Evolutionary conservation across 1,140 invertebrate species (phyloP), one percentile per base, ranked within the genome.

Genomic region (Ganaspis sp.): DNA sequence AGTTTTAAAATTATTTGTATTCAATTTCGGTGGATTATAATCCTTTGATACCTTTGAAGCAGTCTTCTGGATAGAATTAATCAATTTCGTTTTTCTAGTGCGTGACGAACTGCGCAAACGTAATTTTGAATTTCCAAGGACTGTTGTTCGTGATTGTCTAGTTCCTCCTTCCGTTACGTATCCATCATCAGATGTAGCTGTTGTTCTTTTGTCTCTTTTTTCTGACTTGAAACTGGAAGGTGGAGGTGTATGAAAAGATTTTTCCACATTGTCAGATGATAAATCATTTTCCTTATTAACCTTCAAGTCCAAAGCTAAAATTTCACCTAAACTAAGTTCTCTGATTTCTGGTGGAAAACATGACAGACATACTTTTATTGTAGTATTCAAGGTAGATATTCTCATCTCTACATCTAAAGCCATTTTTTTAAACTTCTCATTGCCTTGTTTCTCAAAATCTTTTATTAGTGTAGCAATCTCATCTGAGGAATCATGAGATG

Each of bases 361-460:
- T 1, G 72, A 74, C 21, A 86, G 6, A 15, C 73, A 79, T 5
- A 87, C 5, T 15, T 87, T 77, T 3, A 87, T 15, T 1, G 72
- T 74, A 3, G 76, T 82, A 1, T 82, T 69, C 3, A 85, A 73
- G 17, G 78, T 80, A 15, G 81, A 80, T 5, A 86, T 54, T 2
- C 74, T 49, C 21, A 72, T 70, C 26, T 84, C 78, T 8, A 73
- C 73, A 12, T 90, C 85, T 1, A 69, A 72, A 54, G 89, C 77
- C n/a, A 86, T 23, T 19, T 85, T 89, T 6, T 72, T 72, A 17
- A 85, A 58, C 34, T 74, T 75, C 1, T 84, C 15, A 19, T 82
- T 64, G 0, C 77, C 69, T 38, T 89, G 83, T 37, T 78, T 84
- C 23, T 88, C 85, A 21, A 88, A 89, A 69, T 90, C 87, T 54